These are phyloP conservation scores for Rhea pennata DNA, from an alignment of 2,113 vertebrate genomes.

Conservation along the genomic window DNA sequence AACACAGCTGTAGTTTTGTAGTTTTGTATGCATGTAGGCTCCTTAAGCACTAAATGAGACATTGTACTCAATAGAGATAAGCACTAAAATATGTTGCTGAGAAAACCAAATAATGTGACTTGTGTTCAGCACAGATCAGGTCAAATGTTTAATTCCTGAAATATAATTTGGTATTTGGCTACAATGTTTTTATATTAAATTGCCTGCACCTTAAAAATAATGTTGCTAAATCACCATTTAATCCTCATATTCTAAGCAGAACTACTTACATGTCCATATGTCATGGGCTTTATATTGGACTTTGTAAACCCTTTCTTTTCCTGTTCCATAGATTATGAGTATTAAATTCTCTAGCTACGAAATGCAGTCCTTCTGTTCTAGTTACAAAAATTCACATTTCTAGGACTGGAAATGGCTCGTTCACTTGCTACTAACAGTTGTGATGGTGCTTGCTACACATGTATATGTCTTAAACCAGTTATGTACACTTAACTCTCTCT, in stretches of 20 bases:
- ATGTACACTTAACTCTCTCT: background rate
- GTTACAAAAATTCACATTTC: background rate
- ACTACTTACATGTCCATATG: background rate
- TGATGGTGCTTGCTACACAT: background rate
- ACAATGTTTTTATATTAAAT: background rate
- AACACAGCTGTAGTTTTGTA: background rate
- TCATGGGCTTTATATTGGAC: background rate
- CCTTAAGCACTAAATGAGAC: conserved; percentile 22
- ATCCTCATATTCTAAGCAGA: background rate
- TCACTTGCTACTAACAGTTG: background rate
- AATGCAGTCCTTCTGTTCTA: background rate
- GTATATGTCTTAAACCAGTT: background rate
- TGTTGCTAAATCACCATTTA: background rate
- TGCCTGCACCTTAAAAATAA: background rate
- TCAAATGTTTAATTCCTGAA: conserved; percentile 7
- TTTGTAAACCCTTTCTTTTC: background rate
- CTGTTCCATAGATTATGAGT: background rate
- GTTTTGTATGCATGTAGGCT: background rate
- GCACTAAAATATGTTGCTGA: background rate
- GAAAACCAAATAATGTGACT: conserved; percentile 11
- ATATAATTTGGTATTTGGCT: background rate
- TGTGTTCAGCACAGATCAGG: background rate
- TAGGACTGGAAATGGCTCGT: background rate
- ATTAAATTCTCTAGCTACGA: background rate
- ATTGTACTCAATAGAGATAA: conserved; percentile 7